phyloP scores from a whole-genome alignment of 2,113 vertebrate genomes.

The Ammodytes dubius region DNA sequence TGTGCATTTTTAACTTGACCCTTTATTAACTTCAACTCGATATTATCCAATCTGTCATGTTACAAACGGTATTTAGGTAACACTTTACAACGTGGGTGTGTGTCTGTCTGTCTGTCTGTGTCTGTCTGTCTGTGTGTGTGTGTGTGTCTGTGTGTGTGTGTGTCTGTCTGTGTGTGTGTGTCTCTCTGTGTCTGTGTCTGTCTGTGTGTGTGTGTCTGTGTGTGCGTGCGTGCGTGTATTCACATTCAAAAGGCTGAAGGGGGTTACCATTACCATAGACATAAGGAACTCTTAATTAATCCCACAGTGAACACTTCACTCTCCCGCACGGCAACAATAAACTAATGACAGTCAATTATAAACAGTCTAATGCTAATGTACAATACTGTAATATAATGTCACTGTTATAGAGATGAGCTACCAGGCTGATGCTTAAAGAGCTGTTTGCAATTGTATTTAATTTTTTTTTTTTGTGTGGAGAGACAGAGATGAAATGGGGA shows the following conservation, averaged over 20 bases:
- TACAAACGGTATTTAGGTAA: no score
- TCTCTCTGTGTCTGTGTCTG: background rate
- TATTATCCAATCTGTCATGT: no score
- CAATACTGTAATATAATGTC: no score
- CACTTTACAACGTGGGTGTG: background rate
- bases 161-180: background rate
- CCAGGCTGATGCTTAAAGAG: no score
- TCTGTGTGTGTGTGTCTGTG: constrained; percentile 22
- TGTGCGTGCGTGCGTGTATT: background rate
- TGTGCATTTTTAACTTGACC: no score
- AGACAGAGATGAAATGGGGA: no score
- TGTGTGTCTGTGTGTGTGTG: constrained; percentile 11
- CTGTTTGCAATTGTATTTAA: no score
- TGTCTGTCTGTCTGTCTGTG: background rate
- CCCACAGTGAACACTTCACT: constrained; percentile 24
- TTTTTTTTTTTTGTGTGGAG: no score
- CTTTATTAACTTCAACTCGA: no score
- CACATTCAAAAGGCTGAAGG: background rate
- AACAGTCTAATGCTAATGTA: background rate
- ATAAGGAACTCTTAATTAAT: constrained; percentile 30
- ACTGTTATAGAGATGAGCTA: no score
- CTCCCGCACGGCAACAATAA: background rate
- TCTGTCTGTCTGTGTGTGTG: constrained; percentile 14
- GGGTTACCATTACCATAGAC: background rate
- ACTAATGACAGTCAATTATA: constrained; percentile 6